phyloP scores from a whole-genome alignment of 2,888 invertebrate genomes.

The Eurytoma californica region DNA sequence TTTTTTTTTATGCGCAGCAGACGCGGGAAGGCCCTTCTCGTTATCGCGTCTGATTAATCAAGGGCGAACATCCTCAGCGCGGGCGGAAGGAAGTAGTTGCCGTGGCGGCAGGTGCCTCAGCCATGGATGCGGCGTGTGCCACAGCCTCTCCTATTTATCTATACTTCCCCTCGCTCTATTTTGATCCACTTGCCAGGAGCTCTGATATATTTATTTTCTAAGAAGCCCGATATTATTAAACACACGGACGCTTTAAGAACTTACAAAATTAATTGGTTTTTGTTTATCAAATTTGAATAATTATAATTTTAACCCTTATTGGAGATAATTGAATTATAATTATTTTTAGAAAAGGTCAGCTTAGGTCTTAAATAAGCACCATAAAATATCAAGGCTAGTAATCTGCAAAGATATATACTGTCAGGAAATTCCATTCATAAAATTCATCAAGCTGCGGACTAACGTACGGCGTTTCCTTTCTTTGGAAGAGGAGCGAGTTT shows the following conservation, averaged over 20 bases:
- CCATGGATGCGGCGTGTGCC: constrained; percentile 16
- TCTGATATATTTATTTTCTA: no score
- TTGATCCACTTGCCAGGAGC: no score
- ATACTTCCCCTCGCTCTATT: no score
- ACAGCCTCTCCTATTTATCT: neutral
- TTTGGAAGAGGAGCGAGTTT: constrained; percentile 4
- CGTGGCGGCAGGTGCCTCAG: constrained; percentile 29
- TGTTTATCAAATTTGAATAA: no score
- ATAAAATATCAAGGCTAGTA: neutral
- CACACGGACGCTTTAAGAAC: no score
- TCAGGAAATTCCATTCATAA: constrained; percentile 27
- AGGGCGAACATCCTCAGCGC: constrained; percentile 30
- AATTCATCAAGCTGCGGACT: neutral
- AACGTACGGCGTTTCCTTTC: constrained; percentile 6
- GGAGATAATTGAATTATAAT: no score
- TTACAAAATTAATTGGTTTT: no score
- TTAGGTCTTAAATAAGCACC: no score
- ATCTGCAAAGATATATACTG: neutral
- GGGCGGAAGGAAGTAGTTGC: constrained; percentile 52
- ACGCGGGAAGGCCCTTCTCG: neutral
- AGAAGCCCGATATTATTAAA: no score
- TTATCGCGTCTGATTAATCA: constrained; percentile 46
- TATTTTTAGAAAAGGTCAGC: no score
- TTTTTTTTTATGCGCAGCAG: constrained; percentile 1
- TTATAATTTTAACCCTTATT: no score